Conservation (phyloP, 2,888 invertebrate species). For the Sphaerophoria taeniata region DNA sequence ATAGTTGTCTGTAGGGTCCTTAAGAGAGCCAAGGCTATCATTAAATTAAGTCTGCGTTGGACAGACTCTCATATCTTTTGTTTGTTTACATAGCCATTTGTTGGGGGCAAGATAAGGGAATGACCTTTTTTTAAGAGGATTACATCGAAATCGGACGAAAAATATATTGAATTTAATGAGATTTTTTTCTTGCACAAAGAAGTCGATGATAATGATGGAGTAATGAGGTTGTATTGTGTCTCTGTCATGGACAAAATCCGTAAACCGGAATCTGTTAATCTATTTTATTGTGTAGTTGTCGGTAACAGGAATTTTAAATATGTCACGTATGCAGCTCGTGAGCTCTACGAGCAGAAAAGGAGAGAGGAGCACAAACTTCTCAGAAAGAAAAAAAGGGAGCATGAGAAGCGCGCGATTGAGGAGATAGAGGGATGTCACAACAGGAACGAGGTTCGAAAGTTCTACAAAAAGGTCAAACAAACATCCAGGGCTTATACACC, state of each 20-base stretch:
- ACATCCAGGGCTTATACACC: no score
- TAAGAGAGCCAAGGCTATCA: not conserved
- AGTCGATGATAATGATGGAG: not conserved
- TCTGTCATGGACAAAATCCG: not conserved
- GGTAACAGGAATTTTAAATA: not conserved
- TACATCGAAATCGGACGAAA: not conserved
- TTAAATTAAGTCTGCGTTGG: not conserved
- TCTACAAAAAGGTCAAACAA: no score
- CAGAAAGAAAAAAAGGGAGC: no score
- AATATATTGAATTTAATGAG: not conserved
- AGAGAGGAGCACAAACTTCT: no score
- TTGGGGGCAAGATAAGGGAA: not conserved
- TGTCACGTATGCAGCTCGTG: constrained; percentile 4
- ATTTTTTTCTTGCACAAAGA: not conserved
- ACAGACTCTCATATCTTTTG: constrained; percentile 1
- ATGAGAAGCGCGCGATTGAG: no score
- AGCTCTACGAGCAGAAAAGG: no score
- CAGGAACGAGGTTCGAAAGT: no score
- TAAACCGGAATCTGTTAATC: not conserved
- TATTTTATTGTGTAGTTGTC: not conserved
- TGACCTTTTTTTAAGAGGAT: constrained; percentile 15
- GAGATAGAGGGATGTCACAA: no score
- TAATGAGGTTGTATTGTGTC: not conserved
- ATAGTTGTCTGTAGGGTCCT: not conserved
- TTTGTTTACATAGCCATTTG: not conserved